phyloP scores from a whole-genome alignment of 2,888 invertebrate species.

The Camptogramma bilineatum region DNA sequence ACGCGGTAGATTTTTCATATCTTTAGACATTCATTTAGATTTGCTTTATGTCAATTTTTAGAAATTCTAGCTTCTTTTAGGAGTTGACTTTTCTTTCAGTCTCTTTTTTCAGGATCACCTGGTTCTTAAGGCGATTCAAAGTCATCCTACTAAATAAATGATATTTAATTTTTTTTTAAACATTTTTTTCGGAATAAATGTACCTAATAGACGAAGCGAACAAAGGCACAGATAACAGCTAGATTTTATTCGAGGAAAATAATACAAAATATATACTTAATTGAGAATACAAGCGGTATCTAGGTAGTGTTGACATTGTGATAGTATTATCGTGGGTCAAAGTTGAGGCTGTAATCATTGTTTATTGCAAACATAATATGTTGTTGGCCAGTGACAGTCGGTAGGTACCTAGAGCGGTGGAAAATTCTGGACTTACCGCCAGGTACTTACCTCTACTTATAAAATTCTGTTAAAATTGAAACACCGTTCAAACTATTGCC shows the following conservation, averaged over 20 bases:
- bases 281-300: constrained; percentile 32
- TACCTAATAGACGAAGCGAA: background rate
- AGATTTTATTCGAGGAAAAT: background rate
- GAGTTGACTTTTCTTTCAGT: no score
- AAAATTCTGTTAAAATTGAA: no score
- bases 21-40: no score
- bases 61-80: no score
- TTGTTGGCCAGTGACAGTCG: constrained; percentile 21
- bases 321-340: constrained; percentile 56
- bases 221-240: background rate
- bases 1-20: no score
- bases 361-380: constrained; percentile 43
- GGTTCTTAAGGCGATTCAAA: no score
- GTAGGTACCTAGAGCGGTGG: constrained; percentile 23
- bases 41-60: no score
- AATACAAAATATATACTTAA: constrained; percentile 4
- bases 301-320: constrained; percentile 47
- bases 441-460: background rate
- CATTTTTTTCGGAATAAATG: no score
- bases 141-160: no score
- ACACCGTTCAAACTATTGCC: no score
- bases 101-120: no score
- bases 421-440: constrained; percentile 6
- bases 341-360: constrained; percentile 48
- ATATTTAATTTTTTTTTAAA: no score